These are phyloP conservation scores for Ecliptopera silaceata DNA, from an alignment of 2,888 invertebrate genomes.

Conservation along the genomic window DNA sequence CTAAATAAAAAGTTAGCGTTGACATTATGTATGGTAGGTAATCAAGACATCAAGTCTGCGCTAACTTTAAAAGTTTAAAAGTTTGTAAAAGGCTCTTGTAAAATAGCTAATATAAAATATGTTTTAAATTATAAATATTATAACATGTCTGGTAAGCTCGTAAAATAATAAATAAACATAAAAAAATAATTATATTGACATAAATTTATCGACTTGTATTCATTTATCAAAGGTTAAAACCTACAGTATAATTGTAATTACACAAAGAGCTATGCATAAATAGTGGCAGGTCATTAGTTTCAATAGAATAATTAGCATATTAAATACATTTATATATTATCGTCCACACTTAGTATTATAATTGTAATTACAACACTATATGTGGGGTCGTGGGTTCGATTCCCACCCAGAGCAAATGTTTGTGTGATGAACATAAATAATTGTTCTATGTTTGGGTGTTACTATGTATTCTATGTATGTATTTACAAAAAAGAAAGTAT, in stretches of 20 bases:
- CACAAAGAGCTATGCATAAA: conserved; percentile 15
- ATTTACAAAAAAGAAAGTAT: no score
- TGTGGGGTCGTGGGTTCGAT: no score
- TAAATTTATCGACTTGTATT: conserved; percentile 28
- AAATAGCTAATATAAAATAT: neutral
- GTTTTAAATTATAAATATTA: conserved; percentile 17
- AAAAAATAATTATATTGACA: conserved; percentile 34
- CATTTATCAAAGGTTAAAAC: conserved; percentile 41
- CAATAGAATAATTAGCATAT: conserved; percentile 8
- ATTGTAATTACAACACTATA: no score
- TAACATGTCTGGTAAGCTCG: conserved; percentile 20
- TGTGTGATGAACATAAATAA: no score
- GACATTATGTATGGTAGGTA: no score
- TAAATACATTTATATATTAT: conserved; percentile 1
- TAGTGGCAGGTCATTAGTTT: conserved; percentile 21
- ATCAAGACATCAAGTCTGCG: no score
- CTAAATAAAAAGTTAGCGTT: no score
- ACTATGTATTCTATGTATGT: no score
- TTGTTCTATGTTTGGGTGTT: no score
- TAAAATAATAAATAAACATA: conserved; percentile 31
- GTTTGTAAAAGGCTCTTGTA: neutral
- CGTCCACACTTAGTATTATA: neutral
- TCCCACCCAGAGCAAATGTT: no score
- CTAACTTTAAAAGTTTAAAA: no score
- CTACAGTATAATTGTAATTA: conserved; percentile 31